phyloP scores from a whole-genome alignment of 1,140 invertebrate species.

The Eumeta japonica region DNA sequence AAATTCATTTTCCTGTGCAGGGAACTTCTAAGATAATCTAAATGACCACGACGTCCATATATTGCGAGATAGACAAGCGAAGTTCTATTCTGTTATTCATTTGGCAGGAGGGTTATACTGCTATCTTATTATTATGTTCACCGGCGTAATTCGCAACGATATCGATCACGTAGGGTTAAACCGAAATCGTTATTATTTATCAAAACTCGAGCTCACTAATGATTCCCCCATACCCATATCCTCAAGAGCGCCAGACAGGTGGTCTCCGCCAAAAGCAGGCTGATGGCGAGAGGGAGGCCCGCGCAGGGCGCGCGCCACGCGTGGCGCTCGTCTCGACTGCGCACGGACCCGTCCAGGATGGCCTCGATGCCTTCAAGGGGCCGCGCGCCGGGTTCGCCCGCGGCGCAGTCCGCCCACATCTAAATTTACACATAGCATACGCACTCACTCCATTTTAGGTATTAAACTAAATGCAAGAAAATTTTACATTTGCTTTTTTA shows the following conservation, averaged over 20 bases:
- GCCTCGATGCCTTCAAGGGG: constrained; percentile 41
- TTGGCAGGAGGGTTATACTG: too few species aligned
- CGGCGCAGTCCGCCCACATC: constrained; percentile 42
- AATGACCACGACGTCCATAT: too few species aligned
- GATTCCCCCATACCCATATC: constrained; percentile 80
- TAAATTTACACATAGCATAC: too few species aligned
- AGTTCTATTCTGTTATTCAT: too few species aligned
- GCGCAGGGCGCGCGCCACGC: constrained; percentile 65
- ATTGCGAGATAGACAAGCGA: too few species aligned
- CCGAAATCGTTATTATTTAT: too few species aligned
- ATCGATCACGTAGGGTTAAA: too few species aligned
- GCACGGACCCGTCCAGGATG: constrained; percentile 70
- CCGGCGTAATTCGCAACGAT: too few species aligned
- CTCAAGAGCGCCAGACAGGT: constrained; percentile 69
- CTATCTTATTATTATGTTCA: too few species aligned
- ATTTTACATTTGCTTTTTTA: neutral
- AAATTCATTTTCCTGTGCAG: too few species aligned
- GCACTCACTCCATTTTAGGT: neutral
- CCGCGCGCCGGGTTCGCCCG: constrained; percentile 32
- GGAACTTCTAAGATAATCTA: too few species aligned
- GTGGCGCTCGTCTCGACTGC: constrained; percentile 74
- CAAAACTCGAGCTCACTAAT: too few species aligned
- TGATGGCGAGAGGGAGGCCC: constrained; percentile 59
- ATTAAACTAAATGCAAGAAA: neutral
- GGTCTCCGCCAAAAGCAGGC: constrained; percentile 58